phyloP scores from a whole-genome alignment of 2,888 invertebrate genomes.

The Mechanitis messenoides region DNA sequence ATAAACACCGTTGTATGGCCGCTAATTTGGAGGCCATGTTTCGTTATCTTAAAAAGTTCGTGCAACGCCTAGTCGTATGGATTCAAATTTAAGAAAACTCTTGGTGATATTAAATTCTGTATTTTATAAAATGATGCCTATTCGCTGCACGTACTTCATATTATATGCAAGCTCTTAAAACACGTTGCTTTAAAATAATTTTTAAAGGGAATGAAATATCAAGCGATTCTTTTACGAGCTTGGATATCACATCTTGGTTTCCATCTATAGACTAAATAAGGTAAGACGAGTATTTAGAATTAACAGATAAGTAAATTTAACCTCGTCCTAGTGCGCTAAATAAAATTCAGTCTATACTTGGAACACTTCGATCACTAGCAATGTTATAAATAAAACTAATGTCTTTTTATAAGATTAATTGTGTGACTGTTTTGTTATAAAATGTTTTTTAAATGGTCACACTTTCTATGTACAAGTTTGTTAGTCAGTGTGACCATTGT shows the following conservation, averaged over 20 bases:
- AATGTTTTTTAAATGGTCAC: slow-evolving; percentile 31
- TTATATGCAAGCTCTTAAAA: slow-evolving; percentile 22
- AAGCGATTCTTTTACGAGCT: slow-evolving; percentile 21
- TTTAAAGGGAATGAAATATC: slow-evolving; percentile 3
- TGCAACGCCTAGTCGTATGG: slow-evolving; percentile 18
- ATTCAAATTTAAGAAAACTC: not conserved
- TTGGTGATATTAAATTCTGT: not conserved
- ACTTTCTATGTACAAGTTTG: slow-evolving; percentile 17
- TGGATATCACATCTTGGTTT: slow-evolving; percentile 25
- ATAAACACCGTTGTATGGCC: slow-evolving; percentile 53
- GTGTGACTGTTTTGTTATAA: slow-evolving; percentile 66
- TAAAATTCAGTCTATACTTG: slow-evolving; percentile 23
- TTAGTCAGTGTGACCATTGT: slow-evolving; percentile 50
- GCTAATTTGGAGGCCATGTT: slow-evolving; percentile 42
- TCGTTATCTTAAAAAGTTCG: slow-evolving; percentile 33
- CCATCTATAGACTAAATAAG: slow-evolving; percentile 21
- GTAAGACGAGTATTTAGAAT: not conserved
- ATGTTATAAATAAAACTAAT: slow-evolving; percentile 42
- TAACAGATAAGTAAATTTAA: not conserved
- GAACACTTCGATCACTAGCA: slow-evolving; percentile 29
- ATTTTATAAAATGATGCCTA: not conserved
- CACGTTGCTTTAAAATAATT: not conserved
- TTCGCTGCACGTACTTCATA: slow-evolving; percentile 23
- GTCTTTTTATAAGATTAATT: slow-evolving; percentile 63
- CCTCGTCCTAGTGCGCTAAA: not conserved